phyloP scores from a whole-genome alignment of 2,113 vertebrate genomes.

The Xiphophorus couchianus region DNA sequence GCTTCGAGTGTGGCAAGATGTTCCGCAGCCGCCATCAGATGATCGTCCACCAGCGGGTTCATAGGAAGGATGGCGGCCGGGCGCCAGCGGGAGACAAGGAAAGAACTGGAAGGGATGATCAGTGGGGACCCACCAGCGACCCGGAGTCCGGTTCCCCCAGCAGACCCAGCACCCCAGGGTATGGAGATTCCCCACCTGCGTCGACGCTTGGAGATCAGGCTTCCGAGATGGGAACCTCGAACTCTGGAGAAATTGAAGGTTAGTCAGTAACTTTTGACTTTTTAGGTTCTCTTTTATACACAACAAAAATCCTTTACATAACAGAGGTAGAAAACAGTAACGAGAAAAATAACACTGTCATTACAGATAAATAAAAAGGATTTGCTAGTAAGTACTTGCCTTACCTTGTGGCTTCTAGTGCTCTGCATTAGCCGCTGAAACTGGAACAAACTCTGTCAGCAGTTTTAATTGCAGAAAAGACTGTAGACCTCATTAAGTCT shows the following conservation, averaged over 20 bases:
- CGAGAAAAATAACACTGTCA: neutral
- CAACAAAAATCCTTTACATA: neutral
- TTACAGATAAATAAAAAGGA: neutral
- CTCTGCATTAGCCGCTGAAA: neutral
- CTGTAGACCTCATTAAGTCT: conserved; percentile 35
- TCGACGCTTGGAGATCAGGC: conserved; percentile 84
- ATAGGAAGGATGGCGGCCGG: conserved; percentile 84
- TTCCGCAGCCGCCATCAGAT: conserved; percentile 97
- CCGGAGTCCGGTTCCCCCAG: conserved; percentile 86
- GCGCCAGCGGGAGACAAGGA: conserved; percentile 73
- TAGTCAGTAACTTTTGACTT: conserved; percentile 19
- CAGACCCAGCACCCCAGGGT: conserved; percentile 87
- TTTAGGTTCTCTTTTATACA: neutral
- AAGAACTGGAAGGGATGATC: conserved; percentile 53
- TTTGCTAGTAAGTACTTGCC: neutral
- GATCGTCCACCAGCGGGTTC: conserved; percentile 91
- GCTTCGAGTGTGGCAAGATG: conserved; percentile 94
- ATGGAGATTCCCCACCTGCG: conserved; percentile 83
- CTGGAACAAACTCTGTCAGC: neutral
- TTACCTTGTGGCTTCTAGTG: neutral
- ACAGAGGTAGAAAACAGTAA: neutral
- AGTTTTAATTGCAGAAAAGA: conserved; percentile 24
- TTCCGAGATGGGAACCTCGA: conserved; percentile 78
- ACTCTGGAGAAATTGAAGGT: conserved; percentile 65
- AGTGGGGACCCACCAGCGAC: conserved; percentile 87